Evolutionary conservation across 2,888 invertebrate species (phyloP).

Genomic region (Exephanes ischioxanthus): DNA sequence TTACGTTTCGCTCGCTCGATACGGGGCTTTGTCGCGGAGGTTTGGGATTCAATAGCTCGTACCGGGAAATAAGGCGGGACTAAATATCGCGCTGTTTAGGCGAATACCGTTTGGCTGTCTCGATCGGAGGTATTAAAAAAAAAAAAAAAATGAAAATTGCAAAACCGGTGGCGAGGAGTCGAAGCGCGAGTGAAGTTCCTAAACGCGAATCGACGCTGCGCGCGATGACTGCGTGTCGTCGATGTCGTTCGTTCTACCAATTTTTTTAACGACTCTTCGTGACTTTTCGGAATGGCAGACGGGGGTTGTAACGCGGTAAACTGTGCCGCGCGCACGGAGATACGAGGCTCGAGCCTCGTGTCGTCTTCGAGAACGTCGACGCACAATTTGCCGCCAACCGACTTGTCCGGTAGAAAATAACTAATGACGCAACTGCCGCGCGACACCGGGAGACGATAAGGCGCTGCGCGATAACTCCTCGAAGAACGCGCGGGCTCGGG

Average conservation of each 20-base stretch:
- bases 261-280: background rate
- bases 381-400: background rate
- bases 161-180: background rate
- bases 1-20: background rate
- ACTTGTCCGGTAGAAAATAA: constrained; percentile 21
- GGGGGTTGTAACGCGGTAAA: background rate
- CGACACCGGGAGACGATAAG: constrained; percentile 8
- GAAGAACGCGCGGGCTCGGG: background rate
- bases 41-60: background rate
- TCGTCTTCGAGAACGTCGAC: background rate
- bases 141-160: background rate
- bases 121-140: background rate
- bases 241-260: background rate
- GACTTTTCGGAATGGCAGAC: background rate
- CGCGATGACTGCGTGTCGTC: background rate
- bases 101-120: background rate
- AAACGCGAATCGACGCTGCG: background rate
- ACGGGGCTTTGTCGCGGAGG: background rate
- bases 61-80: background rate
- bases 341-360: background rate
- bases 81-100: background rate
- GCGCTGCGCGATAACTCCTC: constrained; percentile 2
- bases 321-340: background rate
- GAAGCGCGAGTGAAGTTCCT: background rate
- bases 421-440: constrained; percentile 14